phyloP scores from a whole-genome alignment of 2,113 vertebrate species.

The Serinus canaria region DNA sequence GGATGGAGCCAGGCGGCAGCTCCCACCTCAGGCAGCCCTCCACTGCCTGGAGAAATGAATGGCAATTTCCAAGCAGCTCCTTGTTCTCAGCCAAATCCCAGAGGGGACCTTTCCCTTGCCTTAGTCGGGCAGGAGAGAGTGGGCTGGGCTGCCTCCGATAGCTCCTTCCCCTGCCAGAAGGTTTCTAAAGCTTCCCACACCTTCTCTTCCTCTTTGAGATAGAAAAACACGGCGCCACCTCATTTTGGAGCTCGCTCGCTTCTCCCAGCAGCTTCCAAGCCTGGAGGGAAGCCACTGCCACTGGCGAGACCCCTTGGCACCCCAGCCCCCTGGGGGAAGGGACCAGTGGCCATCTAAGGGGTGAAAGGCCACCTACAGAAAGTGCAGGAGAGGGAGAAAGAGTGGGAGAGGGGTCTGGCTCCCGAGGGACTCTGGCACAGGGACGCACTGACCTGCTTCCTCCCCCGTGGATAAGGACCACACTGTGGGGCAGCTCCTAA shows the following conservation, averaged over 20 bases:
- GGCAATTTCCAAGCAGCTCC: slow-evolving; percentile 17
- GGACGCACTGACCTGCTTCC: background rate
- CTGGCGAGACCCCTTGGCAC: background rate
- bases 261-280: background rate
- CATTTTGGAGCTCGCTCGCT: background rate
- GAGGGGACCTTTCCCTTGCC: slow-evolving; percentile 20
- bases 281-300: slow-evolving; percentile 8
- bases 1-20: background rate
- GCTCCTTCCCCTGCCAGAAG: slow-evolving; percentile 53
- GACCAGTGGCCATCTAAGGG: background rate
- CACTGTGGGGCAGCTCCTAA: background rate
- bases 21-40: background rate
- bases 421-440: background rate
- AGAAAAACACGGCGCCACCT: slow-evolving; percentile 27
- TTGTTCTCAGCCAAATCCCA: slow-evolving; percentile 37
- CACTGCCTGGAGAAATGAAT: background rate
- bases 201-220: slow-evolving; percentile 48
- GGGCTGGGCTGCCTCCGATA: slow-evolving; percentile 41
- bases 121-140: slow-evolving; percentile 40
- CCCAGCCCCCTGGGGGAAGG: slow-evolving; percentile 11
- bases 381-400: background rate
- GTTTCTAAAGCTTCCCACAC: slow-evolving; percentile 58
- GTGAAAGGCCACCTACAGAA: background rate
- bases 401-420: background rate
- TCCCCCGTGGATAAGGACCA: background rate